A percentile compares a stretch with the other conserved stretches of the same genome.
Conservation (phyloP, 2,113 vertebrate species). For the Monopterus albus region DNA sequence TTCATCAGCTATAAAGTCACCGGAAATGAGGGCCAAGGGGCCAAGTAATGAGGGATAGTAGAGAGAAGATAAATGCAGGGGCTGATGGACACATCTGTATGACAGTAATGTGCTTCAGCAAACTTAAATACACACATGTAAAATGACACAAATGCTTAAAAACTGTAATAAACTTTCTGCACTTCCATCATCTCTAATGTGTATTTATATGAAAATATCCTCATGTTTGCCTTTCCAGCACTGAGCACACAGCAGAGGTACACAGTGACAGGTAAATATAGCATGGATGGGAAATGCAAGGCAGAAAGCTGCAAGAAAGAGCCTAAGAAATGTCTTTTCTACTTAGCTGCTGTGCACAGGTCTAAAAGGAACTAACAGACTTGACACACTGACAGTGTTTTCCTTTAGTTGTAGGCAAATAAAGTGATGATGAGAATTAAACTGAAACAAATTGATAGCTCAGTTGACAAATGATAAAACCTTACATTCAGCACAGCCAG, state of each 20-base stretch:
- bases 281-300: constrained; percentile 47
- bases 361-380: constrained; percentile 2
- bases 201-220: constrained; percentile 74
- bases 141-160: constrained; percentile 22
- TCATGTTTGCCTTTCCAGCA: constrained; percentile 72
- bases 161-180: constrained; percentile 25
- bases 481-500: background rate
- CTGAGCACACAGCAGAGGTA: constrained; percentile 70
- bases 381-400: too few relatives aligned
- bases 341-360: background rate
- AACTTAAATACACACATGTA: constrained; percentile 9
- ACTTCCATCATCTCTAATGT: constrained; percentile 55
- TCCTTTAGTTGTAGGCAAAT: too few relatives aligned
- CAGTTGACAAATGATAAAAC: too few relatives aligned
- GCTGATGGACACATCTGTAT: constrained; percentile 5
- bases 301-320: constrained; percentile 40
- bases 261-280: constrained; percentile 75
- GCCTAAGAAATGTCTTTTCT: constrained; percentile 28
- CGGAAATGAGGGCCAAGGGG: too few relatives aligned
- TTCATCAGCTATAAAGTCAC: too few relatives aligned
- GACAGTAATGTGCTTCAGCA: constrained; percentile 3
- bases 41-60: too few relatives aligned
- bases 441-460: too few relatives aligned
- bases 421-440: too few relatives aligned
- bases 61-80: too few relatives aligned